Percentiles rank a stretch among this genome's conserved stretches.
phyloP scores from a whole-genome alignment of 2,113 vertebrate genomes.

The Sarotherodon lohbergeri region DNA sequence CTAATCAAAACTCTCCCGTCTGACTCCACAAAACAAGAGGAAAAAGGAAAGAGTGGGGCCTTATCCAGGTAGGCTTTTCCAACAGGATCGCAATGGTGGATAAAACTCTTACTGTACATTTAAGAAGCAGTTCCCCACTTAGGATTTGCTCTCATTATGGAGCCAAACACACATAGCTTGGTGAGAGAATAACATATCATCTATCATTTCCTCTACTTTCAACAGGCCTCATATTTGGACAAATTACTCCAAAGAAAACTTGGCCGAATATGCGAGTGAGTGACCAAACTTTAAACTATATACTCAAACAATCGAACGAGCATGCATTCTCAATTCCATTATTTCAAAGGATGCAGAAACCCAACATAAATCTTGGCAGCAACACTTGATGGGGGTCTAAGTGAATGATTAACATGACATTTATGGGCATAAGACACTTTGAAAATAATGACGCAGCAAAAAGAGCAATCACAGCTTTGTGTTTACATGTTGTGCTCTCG shows the following conservation, averaged over 20 bases:
- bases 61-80: constrained; percentile 34
- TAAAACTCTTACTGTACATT: constrained; percentile 15
- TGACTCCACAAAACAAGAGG: constrained; percentile 56
- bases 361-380: neutral
- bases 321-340: neutral
- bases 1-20: constrained; percentile 60
- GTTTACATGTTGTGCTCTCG: constrained; percentile 7
- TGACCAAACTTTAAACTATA: neutral
- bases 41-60: constrained; percentile 50
- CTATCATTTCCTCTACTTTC: neutral
- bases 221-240: neutral
- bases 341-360: neutral
- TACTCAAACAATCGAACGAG: neutral
- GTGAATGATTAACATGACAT: neutral
- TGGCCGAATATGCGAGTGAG: neutral
- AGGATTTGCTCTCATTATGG: neutral
- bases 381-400: neutral
- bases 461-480: neutral
- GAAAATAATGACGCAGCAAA: neutral
- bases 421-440: neutral
- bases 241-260: neutral
- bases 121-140: neutral
- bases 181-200: constrained; percentile 17
- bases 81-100: constrained; percentile 6
- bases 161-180: constrained; percentile 9